Base-by-base conservation (phyloP, 2,113 vertebrate genomes). In the Poeciliopsis turrubarensis region DNA sequence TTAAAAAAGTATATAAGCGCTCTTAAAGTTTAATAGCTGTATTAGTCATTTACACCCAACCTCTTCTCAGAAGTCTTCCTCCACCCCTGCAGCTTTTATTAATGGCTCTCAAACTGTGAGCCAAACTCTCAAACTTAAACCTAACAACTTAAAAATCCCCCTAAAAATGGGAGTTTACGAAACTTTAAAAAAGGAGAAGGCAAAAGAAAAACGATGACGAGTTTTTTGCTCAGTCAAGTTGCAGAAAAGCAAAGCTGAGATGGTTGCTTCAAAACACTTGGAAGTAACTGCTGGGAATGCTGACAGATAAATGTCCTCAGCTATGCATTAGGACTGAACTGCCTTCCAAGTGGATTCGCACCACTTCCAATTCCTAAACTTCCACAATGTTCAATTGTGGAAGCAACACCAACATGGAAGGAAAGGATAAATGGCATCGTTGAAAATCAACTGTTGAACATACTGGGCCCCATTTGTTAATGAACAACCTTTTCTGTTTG, bases 31-130 rank as follows among this genome's bases (percentile, higher is more conserved):
- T 57, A 57, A 25, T 10, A 8, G 5, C 10, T 6, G 25, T 8
- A 57, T n/a, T 25, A 57, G 51, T 57, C 25, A 4, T 3, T 41
- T 41, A 15, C 39, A 4, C 39, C 39, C 39, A 41, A 37, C 13
- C 39, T 14, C 14, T 70, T 41, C 61, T 29, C 70, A 68, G 70
- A 77, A 70, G 73, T 73, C 30, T 39, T 60, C 39, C 15, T 8
- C 66, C 65, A 30, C 22, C 32, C 64, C 61, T 61, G 47, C 32
- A 27, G 70, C 29, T 62, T 15, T 44, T 17, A 60, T 27, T 41
- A 31, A 32, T 60, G 54, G 74, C 22, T 60, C 57, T 30, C 10
- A 61, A 4, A 6, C 0, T n/a, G 34, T 14, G 44, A 69, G 25
- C 31, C 25, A 47, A 63, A 10, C 3, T 68, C 17, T 65, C 11